Conservation (phyloP, 2,113 vertebrate genomes). For the Cynoglossus semilaevis region DNA sequence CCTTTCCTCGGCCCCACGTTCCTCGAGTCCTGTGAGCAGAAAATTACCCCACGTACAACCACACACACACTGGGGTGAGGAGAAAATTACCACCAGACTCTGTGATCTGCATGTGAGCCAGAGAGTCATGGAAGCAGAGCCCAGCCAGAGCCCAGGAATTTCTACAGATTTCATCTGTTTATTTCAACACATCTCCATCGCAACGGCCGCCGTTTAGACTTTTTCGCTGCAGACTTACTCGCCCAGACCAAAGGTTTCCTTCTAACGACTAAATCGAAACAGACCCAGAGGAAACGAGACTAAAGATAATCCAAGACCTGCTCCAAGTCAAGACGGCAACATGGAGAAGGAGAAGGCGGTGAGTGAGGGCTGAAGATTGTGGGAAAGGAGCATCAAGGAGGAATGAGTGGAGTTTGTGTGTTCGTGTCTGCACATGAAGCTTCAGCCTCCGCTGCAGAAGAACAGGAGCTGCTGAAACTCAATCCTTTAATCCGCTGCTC, state of each 20-base stretch:
- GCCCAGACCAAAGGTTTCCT: too few relatives aligned
- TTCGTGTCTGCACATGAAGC: conserved; percentile 67
- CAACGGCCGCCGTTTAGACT: too few relatives aligned
- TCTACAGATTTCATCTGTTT: too few relatives aligned
- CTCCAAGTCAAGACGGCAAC: too few relatives aligned
- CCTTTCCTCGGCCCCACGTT: conserved; percentile 31
- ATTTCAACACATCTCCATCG: too few relatives aligned
- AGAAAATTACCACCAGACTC: conserved; percentile 61
- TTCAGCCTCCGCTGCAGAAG: conserved; percentile 58
- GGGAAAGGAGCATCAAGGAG: conserved; percentile 18
- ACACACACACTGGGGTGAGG: conserved; percentile 16
- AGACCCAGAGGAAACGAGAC: too few relatives aligned
- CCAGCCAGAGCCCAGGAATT: too few relatives aligned
- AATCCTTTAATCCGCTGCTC: conserved; percentile 69
- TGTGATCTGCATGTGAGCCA: conserved; percentile 16
- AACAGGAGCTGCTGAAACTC: conserved; percentile 59
- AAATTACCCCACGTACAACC: conserved; percentile 33
- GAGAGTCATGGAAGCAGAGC: too few relatives aligned
- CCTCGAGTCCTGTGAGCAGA: conserved; percentile 37
- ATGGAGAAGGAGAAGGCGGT: conserved; percentile 18
- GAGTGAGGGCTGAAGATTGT: conserved; percentile 28
- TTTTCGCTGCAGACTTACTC: too few relatives aligned
- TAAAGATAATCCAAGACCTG: too few relatives aligned
- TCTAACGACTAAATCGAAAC: too few relatives aligned
- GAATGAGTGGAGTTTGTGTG: conserved; percentile 21